Evolutionary conservation across 2,888 invertebrate species (phyloP), one percentile per base, ranked within the genome.

Genomic region (Neria commutata): DNA sequence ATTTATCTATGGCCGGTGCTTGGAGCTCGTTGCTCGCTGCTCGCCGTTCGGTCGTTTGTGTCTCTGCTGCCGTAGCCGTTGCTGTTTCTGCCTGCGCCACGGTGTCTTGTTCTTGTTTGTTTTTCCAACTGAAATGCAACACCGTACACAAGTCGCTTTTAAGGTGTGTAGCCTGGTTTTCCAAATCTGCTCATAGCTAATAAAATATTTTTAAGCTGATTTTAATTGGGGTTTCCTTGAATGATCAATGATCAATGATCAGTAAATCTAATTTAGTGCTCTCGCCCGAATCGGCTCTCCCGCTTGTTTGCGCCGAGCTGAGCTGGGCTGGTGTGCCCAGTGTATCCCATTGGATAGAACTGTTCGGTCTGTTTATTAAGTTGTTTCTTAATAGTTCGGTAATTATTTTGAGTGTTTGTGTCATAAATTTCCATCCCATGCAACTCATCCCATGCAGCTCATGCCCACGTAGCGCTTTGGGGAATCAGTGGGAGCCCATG

Each of bases 191-290:
- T 53, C 19, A 14, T 42, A 34, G 24, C 16, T 58, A 62, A 64
- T 63, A 66, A 64, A 63, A 65, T 65, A 61, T 60, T 69, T 69
- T 76, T 75, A 76, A 75, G 76, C 74, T 71, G 73, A 67, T 72
- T 75, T 76, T 76, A 75, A 75, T 75, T 75, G 71, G 49, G 54
- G 19, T 42, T 45, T 33, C 48, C 53, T 40, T 40, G 29, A 57
- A 51, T 54, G 60, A 51, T 51, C 42, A 67, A 52, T 62, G 70
- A 67, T 68, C 73, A 70, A 73, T 75, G 76, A 70, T 68, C 68
- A 60, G 56, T 79, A 77, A 77, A 78, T 78, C 76, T 76, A 68
- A 76, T 74, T 78, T 75, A 78, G 68, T 70, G 71, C 42, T 42
- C 21, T 42, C 37, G 42, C 8, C 21, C 42, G 5, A 21, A 21